phyloP scores from a whole-genome alignment of 2,113 vertebrate species.

The Sorex araneus region DNA sequence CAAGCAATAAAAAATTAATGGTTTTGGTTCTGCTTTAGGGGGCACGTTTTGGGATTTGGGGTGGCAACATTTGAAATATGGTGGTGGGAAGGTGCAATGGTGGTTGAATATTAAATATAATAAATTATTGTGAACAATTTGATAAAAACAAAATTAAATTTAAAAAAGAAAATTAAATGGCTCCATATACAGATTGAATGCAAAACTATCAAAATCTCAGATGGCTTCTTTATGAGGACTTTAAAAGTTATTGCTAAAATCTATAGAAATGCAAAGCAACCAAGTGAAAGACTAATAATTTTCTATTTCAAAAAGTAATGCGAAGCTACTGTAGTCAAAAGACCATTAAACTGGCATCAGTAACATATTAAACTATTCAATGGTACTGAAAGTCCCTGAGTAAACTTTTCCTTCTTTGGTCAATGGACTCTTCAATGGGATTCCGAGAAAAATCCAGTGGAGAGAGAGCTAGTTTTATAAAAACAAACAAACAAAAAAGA shows the following conservation, averaged over 20 bases:
- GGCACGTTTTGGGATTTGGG: too few species aligned
- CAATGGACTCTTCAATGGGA: not conserved
- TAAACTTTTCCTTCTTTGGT: not conserved
- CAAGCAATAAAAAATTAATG: too few species aligned
- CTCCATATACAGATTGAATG: not conserved
- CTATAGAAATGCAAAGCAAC: not conserved
- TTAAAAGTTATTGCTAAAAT: conserved; percentile 27
- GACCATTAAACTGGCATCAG: too few species aligned
- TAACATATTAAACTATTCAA: not conserved
- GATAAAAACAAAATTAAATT: not conserved
- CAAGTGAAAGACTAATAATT: not conserved
- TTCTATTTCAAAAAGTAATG: too few species aligned
- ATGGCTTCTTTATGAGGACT: not conserved
- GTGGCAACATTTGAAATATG: too few species aligned
- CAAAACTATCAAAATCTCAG: conserved; percentile 4
- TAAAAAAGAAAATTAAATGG: too few species aligned
- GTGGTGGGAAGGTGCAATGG: too few species aligned
- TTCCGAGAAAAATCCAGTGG: not conserved
- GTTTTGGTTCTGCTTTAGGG: too few species aligned
- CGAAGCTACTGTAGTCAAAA: too few species aligned
- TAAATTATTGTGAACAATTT: too few species aligned
- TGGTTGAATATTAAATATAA: too few species aligned
- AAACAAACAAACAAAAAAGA: not conserved
- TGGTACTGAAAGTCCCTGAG: not conserved
- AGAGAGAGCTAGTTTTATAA: not conserved